Base-by-base conservation (phyloP, 1,140 invertebrate genomes). In the Leptoteleia sp. region DNA sequence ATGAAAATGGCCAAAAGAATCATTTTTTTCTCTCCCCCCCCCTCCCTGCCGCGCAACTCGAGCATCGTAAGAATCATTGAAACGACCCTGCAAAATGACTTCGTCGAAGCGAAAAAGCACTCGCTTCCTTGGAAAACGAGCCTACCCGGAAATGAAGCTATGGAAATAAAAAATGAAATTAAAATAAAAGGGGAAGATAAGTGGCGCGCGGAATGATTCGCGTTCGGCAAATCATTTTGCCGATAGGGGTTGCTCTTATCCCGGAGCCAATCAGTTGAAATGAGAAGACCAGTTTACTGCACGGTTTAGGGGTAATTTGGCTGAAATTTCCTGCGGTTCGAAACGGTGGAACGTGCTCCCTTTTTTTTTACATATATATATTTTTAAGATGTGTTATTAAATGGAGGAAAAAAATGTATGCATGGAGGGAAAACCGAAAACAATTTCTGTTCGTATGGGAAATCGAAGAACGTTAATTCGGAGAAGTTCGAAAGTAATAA, bases 1-100 rank as follows among this genome's bases (percentile, higher is more conserved):
- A 72, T 47, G 61, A 80, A 83, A 85, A 87, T 83, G 81, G 78
- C 75, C 81, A 54, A 82, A 85, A 85, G 80, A 84, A 82, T 80
- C 64, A 76, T 73, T 76, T 76, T 78, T 59, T 79, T 25, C n/a
- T n/a, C n/a, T n/a, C n/a, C n/a, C n/a, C n/a, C n/a, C n/a, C 40
- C 73, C 78, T 37, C 40, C 73, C 78, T 37, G 1, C 35, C 40
- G 7, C 33, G 48, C 12, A 11, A 16, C 48, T 38, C 37, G 54
- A 59, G 43, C 17, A 47, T 81, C 52, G 38, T 75, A 71, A 70
- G 45, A 71, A 70, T 79, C 77, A 79, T 79, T 61, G 71, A 79
- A 78, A 75, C 65, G 59, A 71, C 70, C 55, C 65, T 43, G 38
- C 33, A 55, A 71, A 81, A 81, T 78, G 61, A 72, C 70, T 81